Base-by-base conservation (phyloP, 1,140 invertebrate species). In the Atta colombica region DNA sequence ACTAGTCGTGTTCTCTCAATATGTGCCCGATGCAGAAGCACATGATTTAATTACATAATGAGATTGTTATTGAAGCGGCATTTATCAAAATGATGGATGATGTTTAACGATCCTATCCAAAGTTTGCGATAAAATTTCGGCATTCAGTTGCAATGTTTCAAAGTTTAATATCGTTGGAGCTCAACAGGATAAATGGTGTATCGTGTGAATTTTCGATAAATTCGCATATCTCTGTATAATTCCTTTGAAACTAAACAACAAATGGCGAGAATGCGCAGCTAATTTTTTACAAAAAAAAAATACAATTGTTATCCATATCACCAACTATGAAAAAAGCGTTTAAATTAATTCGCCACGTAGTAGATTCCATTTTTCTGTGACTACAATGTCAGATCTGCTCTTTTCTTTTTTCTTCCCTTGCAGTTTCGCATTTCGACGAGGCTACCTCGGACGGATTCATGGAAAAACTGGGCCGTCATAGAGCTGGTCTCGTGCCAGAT, bases 81-180 rank as follows among this genome's bases (percentile, higher is more conserved):
- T 84, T 84, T 74, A 74, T 84, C 80, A 84, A 84, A 49, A 74
- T 84, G 80, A 84, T 61, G 69, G 69, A 84, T 84, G 80, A 63
- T 31, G 80, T 84, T 84, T 84, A 74, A 74, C 69, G 80, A 84
- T 82, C 68, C 66, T 60, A 61, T 35, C 53, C 69, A 51, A 84
- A 74, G 80, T 84, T 74, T 4, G 39, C 55, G 55, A 84, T 84
- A 84, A 84, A 84, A 84, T 72, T 72, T 61, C 35, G 31, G 18
- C 35, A 18, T 61, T 71, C 28, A 53, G 16, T 21, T 60, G 18
- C 39, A 25, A 39, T 61, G 55, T 61, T 81, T 58, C 66, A 16
- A 55, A 69, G 21, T 58, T 84, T 72, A 84, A 84, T 74, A 84
- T 63, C 69, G 55, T 28, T 51, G 78, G 16, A 14, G 78, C 14